Evolutionary conservation across 2,797 vertebrate species (phyloP), one percentile per base, ranked within the genome.

Genomic region (Myotis findleyi): DNA sequence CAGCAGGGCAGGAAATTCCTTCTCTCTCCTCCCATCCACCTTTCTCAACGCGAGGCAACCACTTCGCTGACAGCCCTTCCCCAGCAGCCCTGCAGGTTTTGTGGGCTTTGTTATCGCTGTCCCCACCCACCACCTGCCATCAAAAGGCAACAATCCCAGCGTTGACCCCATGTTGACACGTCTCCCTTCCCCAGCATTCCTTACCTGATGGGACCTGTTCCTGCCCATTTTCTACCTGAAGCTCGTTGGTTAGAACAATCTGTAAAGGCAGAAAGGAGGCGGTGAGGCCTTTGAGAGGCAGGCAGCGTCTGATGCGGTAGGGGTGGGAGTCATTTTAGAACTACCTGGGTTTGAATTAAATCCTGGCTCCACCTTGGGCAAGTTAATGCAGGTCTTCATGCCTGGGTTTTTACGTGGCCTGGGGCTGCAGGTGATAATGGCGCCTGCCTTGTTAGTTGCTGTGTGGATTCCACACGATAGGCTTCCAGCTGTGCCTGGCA

Each of bases 111-210:
- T 13, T 44, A 55, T 44, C 64, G 76, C 57, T 72, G 68, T 55
- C 69, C 16, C n/a, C 73, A 51, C 62, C 21, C 81, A 25, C 49
- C 14, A 18, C 21, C 66, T 71, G 51, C 83, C 66, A 20, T 20
- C 36, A 17, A 73, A 68, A 47, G 66, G 30, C 47, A 9, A 33
- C 25, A 8, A n/a, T 25, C 36, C 53, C n/a, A 2, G 0, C 4
- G n/a, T 0, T 71, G 87, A 88, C 27, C 64, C 86, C 27, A 0
- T 7, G 21, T 27, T 25, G 47, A 44, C 23, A 30, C 4, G 14
- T 20, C 23, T 62, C 62, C 41, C 13, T 73, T 55, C 36, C 13
- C n/a, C 69, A 47, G 79, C 83, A 93, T 91, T 93, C 75, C 92
- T 91, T 76, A 86, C 73, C 87, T 89, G 82, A 51, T 49, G 38